Conservation (phyloP, 2,113 vertebrate genomes). For the Neogobius melanostomus region DNA sequence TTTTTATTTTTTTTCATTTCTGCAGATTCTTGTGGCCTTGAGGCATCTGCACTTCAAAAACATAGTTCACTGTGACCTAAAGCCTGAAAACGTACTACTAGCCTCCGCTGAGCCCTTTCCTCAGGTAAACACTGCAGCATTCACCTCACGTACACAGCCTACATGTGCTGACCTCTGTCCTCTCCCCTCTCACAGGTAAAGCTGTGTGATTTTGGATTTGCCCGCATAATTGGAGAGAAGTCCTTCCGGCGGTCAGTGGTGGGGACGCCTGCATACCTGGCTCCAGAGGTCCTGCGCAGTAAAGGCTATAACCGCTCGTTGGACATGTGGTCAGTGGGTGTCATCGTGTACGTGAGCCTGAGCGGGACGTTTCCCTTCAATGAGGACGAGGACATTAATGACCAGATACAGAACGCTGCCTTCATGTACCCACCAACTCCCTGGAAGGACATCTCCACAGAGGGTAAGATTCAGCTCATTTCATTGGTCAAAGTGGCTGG, state of each 20-base stretch:
- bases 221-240: conserved; percentile 97
- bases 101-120: conserved; percentile 96
- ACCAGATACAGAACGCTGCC: conserved; percentile 97
- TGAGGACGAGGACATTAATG: conserved; percentile 97
- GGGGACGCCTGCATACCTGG: conserved; percentile 94
- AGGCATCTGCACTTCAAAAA: conserved; percentile 99
- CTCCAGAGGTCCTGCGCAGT: conserved; percentile 93
- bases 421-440: conserved; percentile 98
- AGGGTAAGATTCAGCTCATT: conserved; percentile 78
- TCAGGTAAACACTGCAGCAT: conserved; percentile 77
- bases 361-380: conserved; percentile 98
- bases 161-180: background rate
- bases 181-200: conserved; percentile 83
- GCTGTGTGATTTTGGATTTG: conserved; percentile 96
- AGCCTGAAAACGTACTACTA: conserved; percentile 96
- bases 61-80: conserved; percentile 98
- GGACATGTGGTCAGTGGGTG: conserved; percentile 98
- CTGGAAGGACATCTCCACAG: conserved; percentile 94
- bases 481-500: background rate
- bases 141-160: background rate
- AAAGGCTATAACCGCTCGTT: conserved; percentile 98
- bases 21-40: conserved; percentile 94
- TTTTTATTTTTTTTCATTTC: conserved; percentile 25
- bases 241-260: conserved; percentile 96
- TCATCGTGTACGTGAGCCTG: conserved; percentile 95